Evolutionary conservation across 2,113 vertebrate species (phyloP).

Genomic region (Thermophis baileyi): DNA sequence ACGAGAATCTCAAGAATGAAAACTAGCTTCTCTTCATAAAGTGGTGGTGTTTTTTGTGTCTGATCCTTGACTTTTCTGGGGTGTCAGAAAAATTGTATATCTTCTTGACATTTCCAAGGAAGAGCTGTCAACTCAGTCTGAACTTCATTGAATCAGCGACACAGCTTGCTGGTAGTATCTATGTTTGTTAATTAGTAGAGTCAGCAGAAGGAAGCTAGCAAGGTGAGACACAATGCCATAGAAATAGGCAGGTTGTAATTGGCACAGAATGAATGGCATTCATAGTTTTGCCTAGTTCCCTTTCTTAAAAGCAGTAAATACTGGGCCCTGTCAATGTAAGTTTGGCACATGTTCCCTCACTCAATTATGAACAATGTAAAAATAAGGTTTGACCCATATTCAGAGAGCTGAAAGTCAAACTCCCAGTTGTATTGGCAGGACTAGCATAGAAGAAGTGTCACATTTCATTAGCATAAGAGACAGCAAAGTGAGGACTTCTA

Average conservation of each 20-base stretch:
- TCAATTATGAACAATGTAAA: background rate
- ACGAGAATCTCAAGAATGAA: background rate
- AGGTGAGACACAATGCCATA: background rate
- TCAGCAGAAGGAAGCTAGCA: background rate
- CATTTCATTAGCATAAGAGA: background rate
- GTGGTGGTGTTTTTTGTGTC: background rate
- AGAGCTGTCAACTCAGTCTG: background rate
- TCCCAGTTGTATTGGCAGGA: background rate
- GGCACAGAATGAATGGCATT: background rate
- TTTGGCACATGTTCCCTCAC: background rate
- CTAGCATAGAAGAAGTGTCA: background rate
- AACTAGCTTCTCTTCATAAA: background rate
- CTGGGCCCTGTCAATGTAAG: background rate
- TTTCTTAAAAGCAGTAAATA: background rate
- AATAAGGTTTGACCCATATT: background rate
- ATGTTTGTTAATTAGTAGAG: background rate
- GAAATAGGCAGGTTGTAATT: background rate
- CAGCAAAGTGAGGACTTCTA: background rate
- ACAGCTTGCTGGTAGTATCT: background rate
- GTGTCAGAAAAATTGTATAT: background rate
- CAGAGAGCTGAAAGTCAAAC: background rate
- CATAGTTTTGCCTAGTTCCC: background rate
- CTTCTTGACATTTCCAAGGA: background rate
- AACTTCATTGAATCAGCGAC: background rate
- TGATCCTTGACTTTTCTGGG: background rate